A percentile compares a stretch with the other conserved stretches of the same genome.
Conservation (phyloP, 2,888 invertebrate species). For the Euplexia lucipara region DNA sequence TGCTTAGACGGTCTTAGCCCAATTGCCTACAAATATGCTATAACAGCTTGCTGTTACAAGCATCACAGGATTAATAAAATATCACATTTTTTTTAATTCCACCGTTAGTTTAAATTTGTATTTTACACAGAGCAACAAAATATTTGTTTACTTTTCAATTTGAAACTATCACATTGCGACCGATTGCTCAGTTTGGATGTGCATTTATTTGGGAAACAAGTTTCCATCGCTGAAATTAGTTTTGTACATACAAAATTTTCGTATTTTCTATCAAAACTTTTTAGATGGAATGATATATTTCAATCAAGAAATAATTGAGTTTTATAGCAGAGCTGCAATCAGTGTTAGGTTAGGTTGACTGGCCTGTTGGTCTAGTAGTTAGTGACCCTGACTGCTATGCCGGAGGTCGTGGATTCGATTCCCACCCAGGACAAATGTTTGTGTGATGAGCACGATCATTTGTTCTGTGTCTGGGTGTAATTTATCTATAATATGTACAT, state of each 20-base stretch:
- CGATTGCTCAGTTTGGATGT: slow-evolving; percentile 24
- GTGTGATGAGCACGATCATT: too few relatives aligned
- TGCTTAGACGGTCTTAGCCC: too few relatives aligned
- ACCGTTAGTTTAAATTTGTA: neutral
- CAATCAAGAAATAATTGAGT: slow-evolving; percentile 26
- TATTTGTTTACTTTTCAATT: slow-evolving; percentile 39
- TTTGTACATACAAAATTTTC: slow-evolving; percentile 32
- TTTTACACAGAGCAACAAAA: slow-evolving; percentile 16
- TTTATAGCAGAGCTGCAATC: slow-evolving; percentile 33
- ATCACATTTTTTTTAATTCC: neutral
- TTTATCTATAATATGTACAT: too few relatives aligned
- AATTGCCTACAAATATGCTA: too few relatives aligned
- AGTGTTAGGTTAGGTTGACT: too few relatives aligned
- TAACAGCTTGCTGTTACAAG: too few relatives aligned
- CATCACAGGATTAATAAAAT: too few relatives aligned
- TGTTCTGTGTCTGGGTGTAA: too few relatives aligned
- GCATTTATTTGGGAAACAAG: slow-evolving; percentile 41
- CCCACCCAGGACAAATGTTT: too few relatives aligned
- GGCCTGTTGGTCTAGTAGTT: too few relatives aligned
- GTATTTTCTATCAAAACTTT: slow-evolving; percentile 30
- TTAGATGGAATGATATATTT: slow-evolving; percentile 24
- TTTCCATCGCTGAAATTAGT: slow-evolving; percentile 42
- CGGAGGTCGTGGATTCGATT: too few relatives aligned
- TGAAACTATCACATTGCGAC: slow-evolving; percentile 46
- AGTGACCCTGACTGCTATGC: too few relatives aligned